Evolutionary conservation across 2,888 invertebrate genomes (phyloP), one percentile per base, ranked within the genome.

Genomic region (Morpho helenor): DNA sequence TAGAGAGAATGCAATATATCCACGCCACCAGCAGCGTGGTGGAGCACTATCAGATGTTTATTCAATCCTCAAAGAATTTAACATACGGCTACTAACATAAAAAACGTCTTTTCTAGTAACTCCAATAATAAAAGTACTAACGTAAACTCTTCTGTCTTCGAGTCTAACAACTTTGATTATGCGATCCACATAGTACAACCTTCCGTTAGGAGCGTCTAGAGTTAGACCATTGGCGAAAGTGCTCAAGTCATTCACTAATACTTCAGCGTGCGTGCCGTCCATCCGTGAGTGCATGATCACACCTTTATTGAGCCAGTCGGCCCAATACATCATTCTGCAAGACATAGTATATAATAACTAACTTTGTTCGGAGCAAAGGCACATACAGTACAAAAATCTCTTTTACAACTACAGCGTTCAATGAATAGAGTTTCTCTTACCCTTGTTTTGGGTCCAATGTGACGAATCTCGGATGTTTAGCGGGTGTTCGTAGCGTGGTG

Each of bases 121-220:
- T 31, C 31, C 5, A 31, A 31, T 31, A 2, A 31, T 31, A 2
- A 31, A 31, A 31, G 0, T 31, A 82, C 87, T 84, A 51, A 94
- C 93, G 75, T 94, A 93, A 53, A 95, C 90, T 72, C 93, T 93
- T 6, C 91, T 92, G 23, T 94, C 95, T 70, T 94, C 93, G 1
- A 96, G 75, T 77, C 95, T 94, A 49, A 96, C 91, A 0, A 91
- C 93, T 68, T 91, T 91, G 44, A 93, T 73, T 1, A 77, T 82
- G 7, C 63, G 68, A 79, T 99, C 98, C 3, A 96, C 95, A 96
- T 96, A 99, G 81, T 98, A 99, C 6, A 99, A 82, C 8, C 97
- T 91, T 47, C 92, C 88, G 66, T 94, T 95, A 2, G 95, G 93
- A 69, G 93, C 92, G 79, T 99, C 99, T 47, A 98, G 77, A 0